A percentile compares a stretch with the other conserved stretches of the same genome.
phyloP scores from a whole-genome alignment of 2,888 invertebrate species.

The Sepioteuthis lessoniana region DNA sequence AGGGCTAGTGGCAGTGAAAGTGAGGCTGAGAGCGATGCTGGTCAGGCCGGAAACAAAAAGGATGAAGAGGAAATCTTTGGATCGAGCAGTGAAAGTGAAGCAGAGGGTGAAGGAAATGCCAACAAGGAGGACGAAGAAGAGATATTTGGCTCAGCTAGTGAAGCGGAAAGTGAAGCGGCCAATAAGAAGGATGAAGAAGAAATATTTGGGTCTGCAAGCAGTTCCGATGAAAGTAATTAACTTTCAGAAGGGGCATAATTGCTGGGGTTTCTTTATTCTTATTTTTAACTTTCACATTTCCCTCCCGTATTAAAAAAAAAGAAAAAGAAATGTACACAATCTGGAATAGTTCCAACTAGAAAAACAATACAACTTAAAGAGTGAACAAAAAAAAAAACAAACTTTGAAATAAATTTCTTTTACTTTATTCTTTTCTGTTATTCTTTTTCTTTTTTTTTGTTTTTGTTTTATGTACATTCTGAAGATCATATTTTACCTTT shows the following conservation, averaged over 20 bases:
- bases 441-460: background rate
- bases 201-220: constrained; percentile 70
- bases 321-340: background rate
- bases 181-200: constrained; percentile 71
- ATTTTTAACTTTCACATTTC: background rate
- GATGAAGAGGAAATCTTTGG: background rate
- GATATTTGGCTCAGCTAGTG: constrained; percentile 54
- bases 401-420: background rate
- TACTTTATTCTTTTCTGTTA: background rate
- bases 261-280: background rate
- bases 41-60: background rate
- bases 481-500: no score
- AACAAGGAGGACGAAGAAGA: constrained; percentile 64
- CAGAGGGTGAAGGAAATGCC: constrained; percentile 57
- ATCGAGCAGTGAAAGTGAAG: constrained; percentile 54
- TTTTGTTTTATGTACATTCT: background rate
- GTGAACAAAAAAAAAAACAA: background rate
- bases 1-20: constrained; percentile 35
- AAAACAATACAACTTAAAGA: background rate
- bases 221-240: constrained; percentile 61
- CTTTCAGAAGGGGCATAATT: background rate
- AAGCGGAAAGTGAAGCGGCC: constrained; percentile 64
- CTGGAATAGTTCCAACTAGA: background rate
- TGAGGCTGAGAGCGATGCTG: background rate
- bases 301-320: background rate